Base-by-base conservation (phyloP, 2,888 invertebrate genomes). In the Epinotia nisella region DNA sequence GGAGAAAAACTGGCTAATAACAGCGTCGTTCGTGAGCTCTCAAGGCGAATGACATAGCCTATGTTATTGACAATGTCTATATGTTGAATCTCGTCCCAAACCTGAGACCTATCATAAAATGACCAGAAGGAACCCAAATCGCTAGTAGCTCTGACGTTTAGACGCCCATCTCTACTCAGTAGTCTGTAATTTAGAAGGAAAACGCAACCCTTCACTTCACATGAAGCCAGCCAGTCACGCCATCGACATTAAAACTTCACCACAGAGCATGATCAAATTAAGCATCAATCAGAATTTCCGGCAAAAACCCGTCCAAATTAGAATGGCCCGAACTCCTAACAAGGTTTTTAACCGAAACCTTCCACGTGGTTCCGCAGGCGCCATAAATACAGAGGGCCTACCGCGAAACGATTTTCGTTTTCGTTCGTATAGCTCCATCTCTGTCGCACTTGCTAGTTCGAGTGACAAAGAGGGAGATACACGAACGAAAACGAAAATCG, bases 381-480 rank as follows among this genome's bases (percentile, higher is more conserved):
- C 93, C 93, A 92, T 93, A 93, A 93, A 93, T 93, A 93, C 92
- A 90, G 90, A n/a, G n/a, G n/a, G n/a, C n/a, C n/a, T n/a, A n/a
- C n/a, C n/a, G n/a, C n/a, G n/a, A n/a, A n/a, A n/a, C n/a, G n/a
- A n/a, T n/a, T n/a, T n/a, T n/a, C n/a, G n/a, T n/a, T n/a, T n/a
- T n/a, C n/a, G n/a, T n/a, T n/a, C n/a, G n/a, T n/a, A n/a, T n/a
- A n/a, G n/a, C n/a, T n/a, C n/a, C n/a, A n/a, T n/a, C n/a, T n/a
- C n/a, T n/a, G n/a, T n/a, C n/a, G n/a, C n/a, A n/a, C n/a, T n/a
- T n/a, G n/a, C n/a, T n/a, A n/a, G n/a, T n/a, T n/a, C n/a, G n/a
- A n/a, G n/a, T n/a, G n/a, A n/a, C n/a, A n/a, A n/a, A n/a, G n/a
- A n/a, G n/a, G n/a, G n/a, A n/a, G n/a, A n/a, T n/a, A n/a, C n/a